Evolutionary conservation across 2,797 vertebrate genomes (phyloP), one percentile per base, ranked within the genome.

Genomic region (Periophthalmus magnuspinnatus): DNA sequence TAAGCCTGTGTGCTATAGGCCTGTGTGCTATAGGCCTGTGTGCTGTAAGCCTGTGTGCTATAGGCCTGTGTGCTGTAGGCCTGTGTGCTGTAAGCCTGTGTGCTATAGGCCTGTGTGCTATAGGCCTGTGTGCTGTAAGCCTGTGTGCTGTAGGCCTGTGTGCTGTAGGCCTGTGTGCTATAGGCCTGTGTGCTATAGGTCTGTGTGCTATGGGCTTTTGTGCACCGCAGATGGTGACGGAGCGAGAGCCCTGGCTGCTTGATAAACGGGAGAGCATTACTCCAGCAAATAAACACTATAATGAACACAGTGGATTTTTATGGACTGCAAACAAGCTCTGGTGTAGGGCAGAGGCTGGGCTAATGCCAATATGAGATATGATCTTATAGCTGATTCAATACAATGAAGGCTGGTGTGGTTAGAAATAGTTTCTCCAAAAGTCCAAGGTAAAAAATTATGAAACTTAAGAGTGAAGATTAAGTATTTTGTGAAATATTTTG

Each of bases 201-300:
- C 52, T 34, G 62, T n/a, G n/a, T n/a, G n/a, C n/a, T n/a, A n/a
- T n/a, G 3, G 28, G 28, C 28, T 3, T 28, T 28, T 28, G 28
- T 28, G 28, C 1, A 28, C 28, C 3, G 3, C 3, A 13, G 38
- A 41, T 2, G 13, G 9, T 10, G 38, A 41, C 10, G 54, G 21
- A 10, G 62, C 69, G 67, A 71, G 28, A 41, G 19, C 70, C 41
- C n/a, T 6, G 76, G 77, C 70, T 57, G 21, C 70, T 74, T 80
- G 75, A 77, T 75, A 72, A 76, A 71, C 59, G 79, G 72, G 72
- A 65, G 77, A 70, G 74, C 57, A 55, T 82, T 79, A 78, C 80
- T 63, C 77, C 72, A 68, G 72, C 76, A 73, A 59, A 69, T 70
- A 75, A 34, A 67, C 22, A 5, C 47, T 55, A 45, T 87, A 83